Evolutionary conservation across 2,888 invertebrate genomes (phyloP), one percentile per base, ranked within the genome.

Genomic region (Philereme vetulata): DNA sequence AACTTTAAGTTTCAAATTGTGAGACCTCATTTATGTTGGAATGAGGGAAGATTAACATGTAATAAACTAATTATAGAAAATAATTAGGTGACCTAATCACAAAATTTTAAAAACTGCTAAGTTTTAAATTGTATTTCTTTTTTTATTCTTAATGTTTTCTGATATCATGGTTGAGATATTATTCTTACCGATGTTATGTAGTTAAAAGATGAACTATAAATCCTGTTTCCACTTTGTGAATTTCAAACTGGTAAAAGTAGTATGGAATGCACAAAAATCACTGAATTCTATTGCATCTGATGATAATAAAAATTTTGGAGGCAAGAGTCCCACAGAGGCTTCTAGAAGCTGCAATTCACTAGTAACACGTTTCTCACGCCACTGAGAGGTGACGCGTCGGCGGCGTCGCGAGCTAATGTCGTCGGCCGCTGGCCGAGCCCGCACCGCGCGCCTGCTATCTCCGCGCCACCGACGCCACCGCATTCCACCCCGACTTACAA

Each of bases 311-410:
- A 36, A 44, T 51, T 48, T 48, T 44, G 54, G 38, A 48, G 43
- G 34, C 32, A 38, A 21, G 35, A 56, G 40, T 51, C 56, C 47
- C 40, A 34, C 51, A 66, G 78, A 81, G 76, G 63, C 72, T 84
- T 88, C 84, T 85, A 84, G 85, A 86, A 88, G 64, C 79, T 72
- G 72, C 71, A 76, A 77, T 82, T 81, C 74, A 76, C 75, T 62
- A 77, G 76, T 78, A 84, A 80, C 80, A 80, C 80, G 83, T 83
- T 83, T 83, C 79, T 80, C 78, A 78, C 80, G 80, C 84, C 80
- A 75, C 75, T 75, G 77, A 72, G 76, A 82, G 81, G 80, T 86
- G 87, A 87, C 85, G 87, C 88, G 87, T 81, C 85, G 83, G 85
- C 84, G 81, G 82, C 84, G 81, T 21, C 77, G 80, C 77, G 80